These are phyloP conservation scores for Darevskia mixta DNA, from an alignment of 2,797 vertebrate species.

Conservation along the genomic window DNA sequence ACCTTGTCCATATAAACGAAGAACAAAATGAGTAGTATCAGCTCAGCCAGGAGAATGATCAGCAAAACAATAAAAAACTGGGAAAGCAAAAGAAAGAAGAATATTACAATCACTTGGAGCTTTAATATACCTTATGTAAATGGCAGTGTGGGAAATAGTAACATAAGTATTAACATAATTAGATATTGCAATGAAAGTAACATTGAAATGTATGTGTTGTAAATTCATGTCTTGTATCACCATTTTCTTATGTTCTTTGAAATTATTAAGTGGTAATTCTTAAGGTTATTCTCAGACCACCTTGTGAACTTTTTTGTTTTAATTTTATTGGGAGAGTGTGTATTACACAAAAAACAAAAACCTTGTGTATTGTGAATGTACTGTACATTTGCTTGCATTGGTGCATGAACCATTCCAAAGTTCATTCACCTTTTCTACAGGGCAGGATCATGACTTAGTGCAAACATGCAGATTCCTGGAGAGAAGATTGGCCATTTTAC, in stretches of 20 bases:
- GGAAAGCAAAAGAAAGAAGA: constrained; percentile 55
- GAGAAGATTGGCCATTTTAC: no score
- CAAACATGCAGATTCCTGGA: no score
- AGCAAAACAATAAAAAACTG: constrained; percentile 98
- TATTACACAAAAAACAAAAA: constrained; percentile 47
- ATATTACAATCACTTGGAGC: not conserved
- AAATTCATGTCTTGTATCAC: not conserved
- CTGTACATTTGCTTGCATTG: not conserved
- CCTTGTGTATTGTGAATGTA: not conserved
- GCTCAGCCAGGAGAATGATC: constrained; percentile 94
- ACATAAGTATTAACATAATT: not conserved
- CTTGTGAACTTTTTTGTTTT: not conserved
- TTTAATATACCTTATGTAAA: not conserved
- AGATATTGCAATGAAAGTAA: not conserved
- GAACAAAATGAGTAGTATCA: constrained; percentile 96
- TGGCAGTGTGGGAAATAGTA: not conserved
- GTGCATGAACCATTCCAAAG: not conserved
- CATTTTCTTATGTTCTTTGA: no score
- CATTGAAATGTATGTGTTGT: not conserved
- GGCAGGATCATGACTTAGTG: no score
- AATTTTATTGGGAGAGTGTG: not conserved
- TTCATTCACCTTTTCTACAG: not conserved
- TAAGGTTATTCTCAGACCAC: not conserved
- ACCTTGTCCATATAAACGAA: constrained; percentile 99
- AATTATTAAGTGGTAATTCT: not conserved